Evolutionary conservation across 2,113 vertebrate species (phyloP), one percentile per base, ranked within the genome.

Genomic region (Stegastes partitus): DNA sequence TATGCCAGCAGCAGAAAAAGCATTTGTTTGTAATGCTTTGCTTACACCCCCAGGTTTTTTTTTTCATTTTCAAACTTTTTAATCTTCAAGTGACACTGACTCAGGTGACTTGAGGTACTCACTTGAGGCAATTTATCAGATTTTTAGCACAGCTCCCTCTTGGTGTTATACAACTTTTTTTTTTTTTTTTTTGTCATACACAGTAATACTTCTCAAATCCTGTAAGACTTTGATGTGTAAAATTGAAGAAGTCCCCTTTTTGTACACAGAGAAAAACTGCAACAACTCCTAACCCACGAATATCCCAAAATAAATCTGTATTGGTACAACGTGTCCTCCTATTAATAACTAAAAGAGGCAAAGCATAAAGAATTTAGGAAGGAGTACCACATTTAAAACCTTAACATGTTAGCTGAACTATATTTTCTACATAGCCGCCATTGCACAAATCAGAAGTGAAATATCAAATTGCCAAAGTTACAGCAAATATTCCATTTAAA

Each of bases 341-440:
- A 37, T 65, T 70, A 56, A 61, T 59, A 66, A 55, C 44, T 55
- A 62, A 74, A 68, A 25, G 2, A 65, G 28, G 15, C 23, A 37
- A 58, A 23, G 19, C 7, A 3, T 45, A 19, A 54, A 54, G 19
- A 53, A 44, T 28, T 66, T 25, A 51, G n/a, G 11, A 45, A 2
- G 8, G 11, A 18, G 21, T 44, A 22, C 2, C 22, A 42, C 14
- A 47, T 21, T 59, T 68, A 53, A 26, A 42, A 67, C 25, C 22
- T 47, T 51, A 59, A 12, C 39, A 54, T 57, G 18, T 21, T 68
- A 47, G 16, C 42, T 68, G 16, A 50, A 34, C 10, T 37, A 28
- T 2, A 42, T 62, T 55, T 68, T 21, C 42, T n/a, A 58, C 14
- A 12, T 23, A 14, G 10, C 42, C 19, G 15, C 50, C 23, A 18